phyloP scores from a whole-genome alignment of 2,113 vertebrate species.

The Pedetes capensis region DNA sequence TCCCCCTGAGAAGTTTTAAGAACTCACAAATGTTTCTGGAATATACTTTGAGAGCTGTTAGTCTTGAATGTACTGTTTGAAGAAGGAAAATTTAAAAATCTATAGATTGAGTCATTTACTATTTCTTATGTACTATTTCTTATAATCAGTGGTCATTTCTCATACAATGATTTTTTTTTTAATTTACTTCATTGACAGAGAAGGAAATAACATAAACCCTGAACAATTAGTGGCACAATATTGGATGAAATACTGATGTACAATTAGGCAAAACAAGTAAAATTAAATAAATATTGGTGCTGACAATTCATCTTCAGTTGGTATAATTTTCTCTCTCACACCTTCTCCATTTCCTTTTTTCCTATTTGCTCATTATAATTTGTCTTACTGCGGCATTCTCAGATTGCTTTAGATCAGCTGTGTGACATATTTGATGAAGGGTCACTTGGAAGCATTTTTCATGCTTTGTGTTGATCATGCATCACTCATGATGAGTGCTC shows the following conservation, averaged over 20 bases:
- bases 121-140: not conserved
- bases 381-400: conserved; percentile 23
- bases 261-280: conserved; percentile 1
- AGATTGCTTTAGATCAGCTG: conserved; percentile 42
- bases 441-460: conserved; percentile 66
- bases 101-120: not conserved
- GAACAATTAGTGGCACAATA: not conserved
- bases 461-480: conserved; percentile 56
- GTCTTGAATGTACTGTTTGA: not conserved
- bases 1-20: not conserved
- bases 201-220: not conserved
- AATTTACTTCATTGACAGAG: not conserved
- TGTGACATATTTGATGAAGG: conserved; percentile 48
- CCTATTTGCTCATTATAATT: not conserved
- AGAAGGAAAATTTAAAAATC: not conserved
- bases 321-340: not conserved
- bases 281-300: conserved; percentile 9
- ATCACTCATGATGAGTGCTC: conserved; percentile 61
- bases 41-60: not conserved
- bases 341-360: conserved; percentile 11
- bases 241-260: not conserved
- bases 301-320: not conserved
- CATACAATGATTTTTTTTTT: not conserved
- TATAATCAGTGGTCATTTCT: not conserved
- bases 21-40: not conserved